phyloP scores from a whole-genome alignment of 2,888 invertebrate species.

The Hypselothyrea guttata region DNA sequence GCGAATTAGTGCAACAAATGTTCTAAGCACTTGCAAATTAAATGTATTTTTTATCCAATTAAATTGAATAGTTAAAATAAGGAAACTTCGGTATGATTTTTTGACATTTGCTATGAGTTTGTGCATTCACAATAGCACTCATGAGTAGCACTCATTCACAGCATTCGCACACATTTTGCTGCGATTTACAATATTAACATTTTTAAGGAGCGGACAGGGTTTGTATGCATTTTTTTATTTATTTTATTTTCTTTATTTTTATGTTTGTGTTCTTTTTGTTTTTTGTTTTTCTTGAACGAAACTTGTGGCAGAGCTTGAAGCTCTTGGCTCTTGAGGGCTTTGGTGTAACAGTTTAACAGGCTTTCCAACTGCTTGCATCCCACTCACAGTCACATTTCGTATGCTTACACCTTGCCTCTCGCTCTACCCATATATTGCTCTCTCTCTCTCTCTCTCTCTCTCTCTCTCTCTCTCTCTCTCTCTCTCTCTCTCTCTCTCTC shows the following conservation, averaged over 20 bases:
- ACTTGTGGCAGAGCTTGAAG: slow-evolving; percentile 24
- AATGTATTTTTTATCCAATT: slow-evolving; percentile 10
- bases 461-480: not conserved
- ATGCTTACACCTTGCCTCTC: not conserved
- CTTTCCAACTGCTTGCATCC: slow-evolving; percentile 24
- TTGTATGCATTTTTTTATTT: too few relatives aligned
- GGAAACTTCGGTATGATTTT: too few relatives aligned
- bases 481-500: not conserved
- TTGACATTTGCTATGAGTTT: too few relatives aligned
- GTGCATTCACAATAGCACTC: too few relatives aligned
- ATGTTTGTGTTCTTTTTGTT: not conserved
- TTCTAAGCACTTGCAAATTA: slow-evolving; percentile 9
- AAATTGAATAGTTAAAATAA: slow-evolving; percentile 7
- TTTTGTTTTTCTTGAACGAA: not conserved
- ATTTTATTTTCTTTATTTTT: not conserved
- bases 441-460: not conserved
- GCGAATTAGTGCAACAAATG: slow-evolving; percentile 38
- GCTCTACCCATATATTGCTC: not conserved
- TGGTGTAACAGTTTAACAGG: slow-evolving; percentile 23
- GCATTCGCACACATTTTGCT: slow-evolving; percentile 3
- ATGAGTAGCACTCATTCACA: not conserved
- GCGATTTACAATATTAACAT: slow-evolving; percentile 1
- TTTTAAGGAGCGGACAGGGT: too few relatives aligned
- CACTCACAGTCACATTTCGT: not conserved
- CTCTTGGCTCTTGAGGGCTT: slow-evolving; percentile 36